Evolutionary conservation across 2,888 invertebrate genomes (phyloP), one percentile per base, ranked within the genome.

Genomic region (Hesperia comma): DNA sequence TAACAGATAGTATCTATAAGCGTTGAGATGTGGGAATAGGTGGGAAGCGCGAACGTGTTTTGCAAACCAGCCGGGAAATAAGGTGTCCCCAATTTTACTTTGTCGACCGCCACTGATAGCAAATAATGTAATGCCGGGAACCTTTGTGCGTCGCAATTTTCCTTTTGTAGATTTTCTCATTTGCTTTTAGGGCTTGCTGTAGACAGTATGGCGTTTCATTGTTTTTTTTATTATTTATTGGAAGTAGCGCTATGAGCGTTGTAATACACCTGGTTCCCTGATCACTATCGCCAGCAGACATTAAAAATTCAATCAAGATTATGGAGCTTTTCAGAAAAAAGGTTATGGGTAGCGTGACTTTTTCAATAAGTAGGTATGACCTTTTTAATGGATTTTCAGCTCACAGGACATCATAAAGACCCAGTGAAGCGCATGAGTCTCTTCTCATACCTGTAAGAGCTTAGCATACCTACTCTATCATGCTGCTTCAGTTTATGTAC

Each of bases 11-110:
- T 90, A 91, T 89, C 90, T 90, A 88, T 88, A 90, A 88, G 90
- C 90, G 90, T 90, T 92, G 91, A 90, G 89, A 91, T 91, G 90
- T 89, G 88, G 87, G 87, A 90, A 90, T 90, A 89, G 90, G 90
- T 91, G 88, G 89, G 86, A 91, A 90, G 86, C 90, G 89, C 82
- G 89, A 90, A 91, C 91, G 90, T 92, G 91, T 92, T 90, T 91
- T 90, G 91, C 90, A 90, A 90, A 87, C 90, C 88, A 86, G 86
- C 87, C 85, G 84, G 88, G 86, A 87, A 90, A 90, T 90, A 91
- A 89, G 89, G 87, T 89, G 87, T 88, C 87, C 89, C 87, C 85
- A 90, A 91, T 90, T 90, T 88, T 87, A 87, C 85, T 87, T 89
- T 87, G 88, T 84, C 86, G 87, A 85, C 87, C 88, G 83, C 83